Percentiles rank a stretch among this genome's conserved stretches.
Evolutionary conservation across 2,797 vertebrate species (phyloP).

Genomic region (Masticophis lateralis): DNA sequence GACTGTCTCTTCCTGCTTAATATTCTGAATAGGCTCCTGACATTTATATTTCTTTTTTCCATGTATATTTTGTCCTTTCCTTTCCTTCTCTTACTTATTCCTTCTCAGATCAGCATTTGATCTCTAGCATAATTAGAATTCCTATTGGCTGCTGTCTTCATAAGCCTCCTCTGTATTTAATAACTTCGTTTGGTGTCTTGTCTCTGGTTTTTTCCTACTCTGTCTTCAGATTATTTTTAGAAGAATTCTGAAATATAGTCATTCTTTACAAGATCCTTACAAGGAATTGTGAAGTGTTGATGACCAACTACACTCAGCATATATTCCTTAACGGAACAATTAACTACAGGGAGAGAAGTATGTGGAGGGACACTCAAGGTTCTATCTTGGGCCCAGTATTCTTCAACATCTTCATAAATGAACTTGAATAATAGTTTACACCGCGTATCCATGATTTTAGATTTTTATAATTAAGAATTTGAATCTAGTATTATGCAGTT

Average conservation of each 20-base stretch:
- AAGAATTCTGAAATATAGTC: neutral
- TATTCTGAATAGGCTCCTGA: neutral
- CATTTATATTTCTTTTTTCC: neutral
- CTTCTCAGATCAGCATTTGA: neutral
- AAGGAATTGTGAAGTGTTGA: neutral
- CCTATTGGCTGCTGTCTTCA: neutral
- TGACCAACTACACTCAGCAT: neutral
- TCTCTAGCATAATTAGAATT: neutral
- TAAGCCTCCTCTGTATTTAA: neutral
- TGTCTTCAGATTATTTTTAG: neutral
- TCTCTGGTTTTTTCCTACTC: neutral
- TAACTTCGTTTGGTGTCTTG: neutral
- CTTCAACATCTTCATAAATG: too few relatives aligned
- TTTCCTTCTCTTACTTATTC: neutral
- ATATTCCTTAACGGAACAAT: neutral
- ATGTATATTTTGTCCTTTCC: neutral
- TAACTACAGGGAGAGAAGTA: neutral
- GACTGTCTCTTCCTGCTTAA: neutral
- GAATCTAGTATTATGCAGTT: neutral
- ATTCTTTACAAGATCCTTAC: neutral
- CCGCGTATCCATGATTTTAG: neutral
- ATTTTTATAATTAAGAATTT: neutral
- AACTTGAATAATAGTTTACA: neutral
- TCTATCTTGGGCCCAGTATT: too few relatives aligned
- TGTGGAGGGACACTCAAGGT: too few relatives aligned